Conservation (phyloP, 2,888 invertebrate species). For the Drosophila setosimentum region DNA sequence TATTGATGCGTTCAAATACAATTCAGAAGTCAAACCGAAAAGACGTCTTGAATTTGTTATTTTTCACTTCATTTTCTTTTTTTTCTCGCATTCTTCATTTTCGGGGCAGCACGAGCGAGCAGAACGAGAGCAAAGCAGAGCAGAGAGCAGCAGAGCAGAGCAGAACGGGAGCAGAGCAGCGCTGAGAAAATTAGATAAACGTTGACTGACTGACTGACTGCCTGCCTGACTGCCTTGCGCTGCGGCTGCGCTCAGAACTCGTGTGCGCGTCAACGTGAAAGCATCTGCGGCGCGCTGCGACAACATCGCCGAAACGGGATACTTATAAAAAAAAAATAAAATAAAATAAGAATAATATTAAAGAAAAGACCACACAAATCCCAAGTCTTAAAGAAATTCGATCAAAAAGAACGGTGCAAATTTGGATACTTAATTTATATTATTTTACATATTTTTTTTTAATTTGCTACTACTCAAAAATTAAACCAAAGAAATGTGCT, state of each 20-base stretch:
- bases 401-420: constrained; percentile 45
- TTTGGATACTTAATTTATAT: constrained; percentile 33
- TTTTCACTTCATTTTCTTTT: constrained; percentile 35
- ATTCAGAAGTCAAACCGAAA: constrained; percentile 65
- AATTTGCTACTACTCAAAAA: constrained; percentile 10
- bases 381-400: constrained; percentile 14
- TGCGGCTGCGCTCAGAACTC: constrained; percentile 81
- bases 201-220: constrained; percentile 4
- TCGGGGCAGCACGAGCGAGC: constrained; percentile 21
- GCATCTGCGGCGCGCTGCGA: constrained; percentile 72
- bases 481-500: constrained; percentile 58
- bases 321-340: constrained; percentile 22
- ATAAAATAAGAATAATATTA: constrained; percentile 21
- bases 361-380: constrained; percentile 11
- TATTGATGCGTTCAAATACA: constrained; percentile 77
- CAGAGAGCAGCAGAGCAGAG: constrained; percentile 28
- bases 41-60: constrained; percentile 67
- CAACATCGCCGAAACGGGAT: constrained; percentile 21
- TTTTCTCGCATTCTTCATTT: constrained; percentile 36
- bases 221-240: constrained; percentile 51
- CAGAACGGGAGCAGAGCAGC: constrained; percentile 26
- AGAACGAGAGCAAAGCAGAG: constrained; percentile 14
- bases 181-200: constrained; percentile 55
- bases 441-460: constrained; percentile 42
- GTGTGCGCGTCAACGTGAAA: constrained; percentile 82